These are phyloP conservation scores for Trichogramma evanescens DNA, from an alignment of 2,888 invertebrate genomes.

Conservation along the genomic window DNA sequence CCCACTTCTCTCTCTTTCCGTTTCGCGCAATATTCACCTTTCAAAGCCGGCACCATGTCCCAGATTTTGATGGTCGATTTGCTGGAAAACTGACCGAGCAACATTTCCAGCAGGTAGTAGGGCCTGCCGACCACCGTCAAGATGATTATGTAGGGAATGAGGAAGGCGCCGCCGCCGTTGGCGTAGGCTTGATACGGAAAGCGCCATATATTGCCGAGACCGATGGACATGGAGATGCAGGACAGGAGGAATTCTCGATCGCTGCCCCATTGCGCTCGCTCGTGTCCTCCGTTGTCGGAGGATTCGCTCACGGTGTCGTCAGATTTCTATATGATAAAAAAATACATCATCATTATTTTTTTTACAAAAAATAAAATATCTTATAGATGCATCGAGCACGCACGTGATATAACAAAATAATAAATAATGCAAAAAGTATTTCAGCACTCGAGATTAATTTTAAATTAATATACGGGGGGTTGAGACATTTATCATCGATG, in stretches of 20 bases:
- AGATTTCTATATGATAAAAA: no score
- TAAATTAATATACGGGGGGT: no score
- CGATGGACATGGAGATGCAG: conserved; percentile 62
- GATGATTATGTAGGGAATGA: conserved; percentile 62
- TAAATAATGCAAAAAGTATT: no score
- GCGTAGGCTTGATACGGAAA: conserved; percentile 63
- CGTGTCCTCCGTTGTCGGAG: neutral
- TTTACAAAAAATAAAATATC: neutral
- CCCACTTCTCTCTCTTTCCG: no score
- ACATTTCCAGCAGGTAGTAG: conserved; percentile 79
- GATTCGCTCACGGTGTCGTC: no score
- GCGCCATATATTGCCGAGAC: conserved; percentile 63
- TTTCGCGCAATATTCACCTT: conserved; percentile 36
- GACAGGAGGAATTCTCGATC: conserved; percentile 62
- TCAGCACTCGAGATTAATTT: no score
- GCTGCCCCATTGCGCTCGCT: conserved; percentile 51
- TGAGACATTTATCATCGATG: no score
- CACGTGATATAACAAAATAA: no score
- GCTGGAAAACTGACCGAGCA: conserved; percentile 77
- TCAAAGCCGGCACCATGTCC: conserved; percentile 64
- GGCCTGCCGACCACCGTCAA: conserved; percentile 66
- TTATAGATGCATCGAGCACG: no score
- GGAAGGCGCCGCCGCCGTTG: conserved; percentile 64
- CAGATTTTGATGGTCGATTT: conserved; percentile 73
- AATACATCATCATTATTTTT: neutral